Conservation (phyloP, 2,113 vertebrate species). For the Tetrax tetrax region DNA sequence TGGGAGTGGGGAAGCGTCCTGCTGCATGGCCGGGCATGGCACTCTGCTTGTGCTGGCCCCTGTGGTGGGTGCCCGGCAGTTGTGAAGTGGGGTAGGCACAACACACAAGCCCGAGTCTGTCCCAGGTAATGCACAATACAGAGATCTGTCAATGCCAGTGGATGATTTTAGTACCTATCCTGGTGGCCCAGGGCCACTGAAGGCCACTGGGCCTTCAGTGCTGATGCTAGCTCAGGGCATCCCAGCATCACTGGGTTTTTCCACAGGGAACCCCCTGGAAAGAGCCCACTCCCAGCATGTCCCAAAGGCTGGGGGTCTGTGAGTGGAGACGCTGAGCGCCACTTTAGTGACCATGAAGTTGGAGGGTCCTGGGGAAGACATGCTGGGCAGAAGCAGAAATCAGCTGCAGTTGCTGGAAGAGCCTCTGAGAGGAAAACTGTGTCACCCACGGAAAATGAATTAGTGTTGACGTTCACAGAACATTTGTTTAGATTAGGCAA, state of each 20-base stretch:
- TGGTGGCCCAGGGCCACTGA: neutral
- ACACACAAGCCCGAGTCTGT: neutral
- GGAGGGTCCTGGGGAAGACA: neutral
- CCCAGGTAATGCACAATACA: neutral
- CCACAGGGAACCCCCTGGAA: neutral
- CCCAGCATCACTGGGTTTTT: neutral
- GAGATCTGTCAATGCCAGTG: neutral
- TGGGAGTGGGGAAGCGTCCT: neutral
- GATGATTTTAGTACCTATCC: neutral
- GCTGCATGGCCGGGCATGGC: neutral
- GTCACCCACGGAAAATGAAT: neutral
- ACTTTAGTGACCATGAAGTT: neutral
- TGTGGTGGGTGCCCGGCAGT: neutral
- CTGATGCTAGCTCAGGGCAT: neutral
- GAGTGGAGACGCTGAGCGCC: neutral
- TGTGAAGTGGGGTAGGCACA: neutral
- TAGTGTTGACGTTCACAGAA: neutral
- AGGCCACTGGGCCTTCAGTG: neutral
- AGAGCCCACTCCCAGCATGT: neutral
- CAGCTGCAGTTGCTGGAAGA: conserved; percentile 8
- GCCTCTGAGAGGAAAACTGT: neutral
- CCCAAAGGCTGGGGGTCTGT: neutral
- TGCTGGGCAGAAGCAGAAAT: neutral
- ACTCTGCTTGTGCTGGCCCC: neutral
- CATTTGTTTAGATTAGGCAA: conserved; percentile 43